A percentile compares a stretch with the other conserved stretches of the same genome.
These are phyloP conservation scores for Eremophila alpestris DNA, from an alignment of 2,797 vertebrate species.

Conservation along the genomic window DNA sequence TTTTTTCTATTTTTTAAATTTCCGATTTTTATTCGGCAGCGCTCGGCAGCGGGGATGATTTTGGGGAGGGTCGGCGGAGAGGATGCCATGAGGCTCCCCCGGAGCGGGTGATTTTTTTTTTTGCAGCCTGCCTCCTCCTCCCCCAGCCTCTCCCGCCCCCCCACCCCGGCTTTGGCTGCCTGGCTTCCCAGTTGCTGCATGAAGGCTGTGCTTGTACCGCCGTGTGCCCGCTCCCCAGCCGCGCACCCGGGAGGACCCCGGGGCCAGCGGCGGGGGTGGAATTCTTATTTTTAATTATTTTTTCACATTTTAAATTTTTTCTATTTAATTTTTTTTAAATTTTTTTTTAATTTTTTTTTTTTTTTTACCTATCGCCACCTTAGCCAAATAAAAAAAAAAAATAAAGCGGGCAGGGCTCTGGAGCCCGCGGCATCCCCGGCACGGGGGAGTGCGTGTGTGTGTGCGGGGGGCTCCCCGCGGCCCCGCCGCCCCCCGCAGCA, in stretches of 20 bases:
- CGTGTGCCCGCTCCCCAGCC: neutral
- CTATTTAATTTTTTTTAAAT: too few species aligned
- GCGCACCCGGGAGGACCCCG: neutral
- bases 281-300: neutral
- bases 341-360: neutral
- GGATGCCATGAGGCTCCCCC: neutral
- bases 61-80: neutral
- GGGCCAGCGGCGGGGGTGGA: neutral
- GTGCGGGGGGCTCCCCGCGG: neutral
- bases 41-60: neutral
- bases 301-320: neutral
- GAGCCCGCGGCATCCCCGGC: neutral
- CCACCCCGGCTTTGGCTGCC: neutral
- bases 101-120: conserved; percentile 23
- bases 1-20: neutral
- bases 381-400: too few species aligned
- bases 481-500: neutral
- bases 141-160: neutral
- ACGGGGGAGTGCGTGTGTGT: neutral
- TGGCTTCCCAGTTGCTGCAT: conserved; percentile 55
- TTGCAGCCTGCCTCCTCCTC: conserved; percentile 31
- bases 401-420: neutral
- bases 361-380: neutral
- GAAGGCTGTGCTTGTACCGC: conserved; percentile 26
- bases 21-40: neutral